phyloP scores from a whole-genome alignment of 2,113 vertebrate species.

The Pleuronectes platessa region DNA sequence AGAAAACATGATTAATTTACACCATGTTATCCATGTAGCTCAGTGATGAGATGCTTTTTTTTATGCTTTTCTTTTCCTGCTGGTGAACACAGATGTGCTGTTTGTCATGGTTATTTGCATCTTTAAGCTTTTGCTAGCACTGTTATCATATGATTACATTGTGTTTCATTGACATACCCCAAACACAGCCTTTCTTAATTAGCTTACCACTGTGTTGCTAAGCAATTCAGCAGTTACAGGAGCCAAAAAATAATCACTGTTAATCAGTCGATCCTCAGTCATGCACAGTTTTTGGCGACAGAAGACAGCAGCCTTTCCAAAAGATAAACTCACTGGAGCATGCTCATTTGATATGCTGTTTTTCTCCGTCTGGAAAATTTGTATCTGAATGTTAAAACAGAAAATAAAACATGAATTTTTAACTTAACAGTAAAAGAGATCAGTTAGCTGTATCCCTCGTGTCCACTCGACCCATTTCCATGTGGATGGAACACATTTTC shows the following conservation, averaged over 20 bases:
- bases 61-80: constrained; percentile 11
- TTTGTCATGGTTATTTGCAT: constrained; percentile 54
- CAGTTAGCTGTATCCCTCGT: background rate
- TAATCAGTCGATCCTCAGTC: constrained; percentile 32
- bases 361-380: background rate
- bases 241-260: constrained; percentile 30
- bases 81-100: constrained; percentile 4
- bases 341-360: background rate
- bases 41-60: background rate
- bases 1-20: background rate
- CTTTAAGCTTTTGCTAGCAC: constrained; percentile 50
- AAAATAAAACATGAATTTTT: constrained; percentile 1
- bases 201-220: constrained; percentile 52
- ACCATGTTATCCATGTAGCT: background rate
- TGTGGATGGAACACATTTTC: constrained; percentile 30
- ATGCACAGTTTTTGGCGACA: background rate
- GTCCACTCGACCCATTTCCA: background rate
- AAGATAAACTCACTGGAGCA: background rate
- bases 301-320: background rate
- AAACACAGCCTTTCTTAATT: constrained; percentile 59
- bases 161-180: constrained; percentile 42
- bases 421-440: background rate
- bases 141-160: constrained; percentile 57
- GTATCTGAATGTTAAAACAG: background rate
- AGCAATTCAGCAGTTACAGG: constrained; percentile 46